A percentile compares a stretch with the other conserved stretches of the same genome.
phyloP scores from a whole-genome alignment of 1,140 invertebrate species.

The Belonocnema kinseyi region DNA sequence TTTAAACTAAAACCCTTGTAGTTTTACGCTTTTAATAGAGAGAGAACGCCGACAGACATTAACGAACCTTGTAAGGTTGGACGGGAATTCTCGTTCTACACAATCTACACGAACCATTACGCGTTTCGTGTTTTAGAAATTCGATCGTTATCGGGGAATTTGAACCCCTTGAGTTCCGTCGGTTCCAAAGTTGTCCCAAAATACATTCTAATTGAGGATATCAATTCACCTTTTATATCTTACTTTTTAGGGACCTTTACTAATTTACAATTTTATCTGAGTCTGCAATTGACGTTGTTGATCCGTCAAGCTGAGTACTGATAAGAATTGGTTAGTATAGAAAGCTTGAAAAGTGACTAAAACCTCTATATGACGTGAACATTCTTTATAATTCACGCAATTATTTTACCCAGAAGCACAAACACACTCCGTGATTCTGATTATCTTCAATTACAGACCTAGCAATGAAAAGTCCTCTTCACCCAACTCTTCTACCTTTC shows the following conservation, averaged over 20 bases:
- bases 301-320: no score
- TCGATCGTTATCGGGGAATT: slow-evolving; percentile 6
- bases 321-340: no score
- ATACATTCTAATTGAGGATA: not conserved
- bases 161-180: not conserved
- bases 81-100: slow-evolving; percentile 3
- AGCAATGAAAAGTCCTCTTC: not conserved
- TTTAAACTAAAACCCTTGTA: not conserved
- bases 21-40: slow-evolving; percentile 30
- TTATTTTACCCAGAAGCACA: not conserved
- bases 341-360: not conserved
- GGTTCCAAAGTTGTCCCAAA: not conserved
- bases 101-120: slow-evolving; percentile 17
- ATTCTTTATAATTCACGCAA: not conserved
- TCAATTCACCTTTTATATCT: not conserved
- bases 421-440: not conserved
- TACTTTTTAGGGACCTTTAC: no score
- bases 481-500: not conserved
- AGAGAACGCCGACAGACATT: slow-evolving; percentile 26
- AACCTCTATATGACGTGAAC: not conserved
- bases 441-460: not conserved
- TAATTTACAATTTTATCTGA: no score
- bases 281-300: no score
- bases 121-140: not conserved
- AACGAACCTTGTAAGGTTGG: not conserved